phyloP scores from a whole-genome alignment of 2,888 invertebrate genomes.

The Zygothrica quintamaculata region DNA sequence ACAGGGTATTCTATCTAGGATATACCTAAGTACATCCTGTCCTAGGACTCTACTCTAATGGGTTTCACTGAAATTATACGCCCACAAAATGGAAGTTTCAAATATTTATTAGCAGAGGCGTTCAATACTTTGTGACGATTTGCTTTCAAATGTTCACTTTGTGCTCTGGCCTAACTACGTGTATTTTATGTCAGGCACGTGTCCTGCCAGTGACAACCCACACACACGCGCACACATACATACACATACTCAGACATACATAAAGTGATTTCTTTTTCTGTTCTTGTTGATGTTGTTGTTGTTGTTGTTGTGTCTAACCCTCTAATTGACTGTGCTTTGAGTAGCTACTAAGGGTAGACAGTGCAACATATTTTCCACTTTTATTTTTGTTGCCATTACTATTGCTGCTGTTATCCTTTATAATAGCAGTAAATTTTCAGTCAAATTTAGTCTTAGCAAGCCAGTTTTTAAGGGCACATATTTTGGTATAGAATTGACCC shows the following conservation, averaged over 20 bases:
- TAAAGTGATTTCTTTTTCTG: too few relatives aligned
- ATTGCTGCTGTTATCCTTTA: slow-evolving; percentile 20
- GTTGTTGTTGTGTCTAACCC: slow-evolving; percentile 20
- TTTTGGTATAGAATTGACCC: slow-evolving; percentile 9
- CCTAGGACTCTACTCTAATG: not conserved
- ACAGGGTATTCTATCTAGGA: too few relatives aligned
- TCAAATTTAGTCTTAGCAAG: slow-evolving; percentile 25
- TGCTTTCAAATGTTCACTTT: slow-evolving; percentile 55
- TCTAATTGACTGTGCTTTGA: slow-evolving; percentile 25
- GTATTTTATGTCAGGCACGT: slow-evolving; percentile 71
- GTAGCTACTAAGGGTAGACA: not conserved
- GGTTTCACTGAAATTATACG: not conserved
- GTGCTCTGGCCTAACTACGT: slow-evolving; percentile 55
- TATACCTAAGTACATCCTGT: too few relatives aligned
- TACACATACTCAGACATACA: not conserved
- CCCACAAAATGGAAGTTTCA: too few relatives aligned
- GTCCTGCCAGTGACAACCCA: slow-evolving; percentile 39
- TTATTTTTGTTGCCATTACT: too few relatives aligned
- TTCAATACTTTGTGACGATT: slow-evolving; percentile 45
- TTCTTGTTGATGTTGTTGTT: too few relatives aligned
- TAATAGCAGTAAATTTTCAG: slow-evolving; percentile 43
- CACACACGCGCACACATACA: not conserved
- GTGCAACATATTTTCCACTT: not conserved
- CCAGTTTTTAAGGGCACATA: too few relatives aligned
- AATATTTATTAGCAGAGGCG: slow-evolving; percentile 48